Base-by-base conservation (phyloP, 1,140 invertebrate genomes). In the Ylistrum balloti region DNA sequence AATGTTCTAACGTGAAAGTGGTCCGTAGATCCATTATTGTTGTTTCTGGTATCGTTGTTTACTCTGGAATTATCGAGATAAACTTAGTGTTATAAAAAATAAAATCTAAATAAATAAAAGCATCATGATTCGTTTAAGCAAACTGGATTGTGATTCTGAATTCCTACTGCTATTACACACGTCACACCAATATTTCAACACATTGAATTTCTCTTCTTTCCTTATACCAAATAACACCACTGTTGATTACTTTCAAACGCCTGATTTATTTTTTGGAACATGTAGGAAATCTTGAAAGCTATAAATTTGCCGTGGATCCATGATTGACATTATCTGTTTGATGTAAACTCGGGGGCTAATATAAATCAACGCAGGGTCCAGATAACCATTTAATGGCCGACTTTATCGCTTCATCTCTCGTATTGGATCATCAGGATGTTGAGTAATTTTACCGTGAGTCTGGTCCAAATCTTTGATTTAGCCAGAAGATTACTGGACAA, bases 391-490 rank as follows among this genome's bases (percentile, higher is more conserved):
- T 74, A 74, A 74, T 74, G 56, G 56, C 20, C 17, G 56, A 74
- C 56, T 74, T 74, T 17, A 74, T 74, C 56, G n/a, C 56, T 74
- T 28, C 56, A 74, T 74, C 56, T 74, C 22, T 9, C 56, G 22
- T 74, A 74, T 28, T 74, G n/a, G 22, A 17, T 74, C 56, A 1
- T 74, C 56, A 74, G 17, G 56, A 74, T 28, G 56, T 74, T 74
- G 56, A 74, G 56, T 74, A 74, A 74, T 74, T n/a, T 74, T 74
- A 74, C 56, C 56, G 22, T n/a, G n/a, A 74, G 56, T 74, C 56
- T 74, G 56, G 56, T n/a, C n/a, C 56, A n/a, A 74, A 74, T 74
- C 56, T 74, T 74, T 74, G 56, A 74, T 74, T 74, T 74, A 74
- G 56, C 20, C 5, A 17, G 56, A 11, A n/a, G 56, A 74, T 74